Evolutionary conservation across 2,113 vertebrate genomes (phyloP).

Genomic region (Mellivora capensis): DNA sequence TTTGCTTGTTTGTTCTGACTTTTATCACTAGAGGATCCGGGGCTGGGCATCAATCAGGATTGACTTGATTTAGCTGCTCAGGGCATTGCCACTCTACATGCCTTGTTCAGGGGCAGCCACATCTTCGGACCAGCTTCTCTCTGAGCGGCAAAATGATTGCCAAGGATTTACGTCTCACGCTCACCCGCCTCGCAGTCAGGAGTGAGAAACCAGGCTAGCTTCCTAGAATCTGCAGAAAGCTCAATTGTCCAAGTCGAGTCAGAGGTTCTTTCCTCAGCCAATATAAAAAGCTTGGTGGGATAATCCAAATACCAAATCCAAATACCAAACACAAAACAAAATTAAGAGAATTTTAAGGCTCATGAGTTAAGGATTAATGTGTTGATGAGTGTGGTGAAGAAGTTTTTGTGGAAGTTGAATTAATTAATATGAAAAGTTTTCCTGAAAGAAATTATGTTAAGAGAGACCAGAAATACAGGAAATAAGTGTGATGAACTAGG

Average conservation of each 20-base stretch:
- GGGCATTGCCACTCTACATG: background rate
- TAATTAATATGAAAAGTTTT: background rate
- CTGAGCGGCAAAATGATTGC: background rate
- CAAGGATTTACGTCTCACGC: background rate
- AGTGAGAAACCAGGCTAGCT: background rate
- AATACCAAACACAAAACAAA: background rate
- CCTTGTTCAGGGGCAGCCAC: accelerated
- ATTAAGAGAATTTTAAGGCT: background rate
- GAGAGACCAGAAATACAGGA: background rate
- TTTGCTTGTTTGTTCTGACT: background rate
- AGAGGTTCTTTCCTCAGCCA: background rate
- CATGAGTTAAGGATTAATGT: background rate
- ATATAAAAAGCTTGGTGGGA: background rate
- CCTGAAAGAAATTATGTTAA: background rate
- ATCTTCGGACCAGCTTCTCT: background rate
- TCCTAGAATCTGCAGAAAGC: background rate
- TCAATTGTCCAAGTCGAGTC: background rate
- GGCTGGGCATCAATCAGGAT: background rate
- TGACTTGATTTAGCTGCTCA: background rate
- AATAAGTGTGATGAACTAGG: background rate
- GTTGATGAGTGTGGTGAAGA: background rate
- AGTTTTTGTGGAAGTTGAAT: background rate
- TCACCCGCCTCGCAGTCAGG: background rate
- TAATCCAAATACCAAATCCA: background rate
- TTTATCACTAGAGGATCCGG: background rate